Conservation (phyloP, 2,888 invertebrate genomes). For the Glyphotaelius pellucidus region DNA sequence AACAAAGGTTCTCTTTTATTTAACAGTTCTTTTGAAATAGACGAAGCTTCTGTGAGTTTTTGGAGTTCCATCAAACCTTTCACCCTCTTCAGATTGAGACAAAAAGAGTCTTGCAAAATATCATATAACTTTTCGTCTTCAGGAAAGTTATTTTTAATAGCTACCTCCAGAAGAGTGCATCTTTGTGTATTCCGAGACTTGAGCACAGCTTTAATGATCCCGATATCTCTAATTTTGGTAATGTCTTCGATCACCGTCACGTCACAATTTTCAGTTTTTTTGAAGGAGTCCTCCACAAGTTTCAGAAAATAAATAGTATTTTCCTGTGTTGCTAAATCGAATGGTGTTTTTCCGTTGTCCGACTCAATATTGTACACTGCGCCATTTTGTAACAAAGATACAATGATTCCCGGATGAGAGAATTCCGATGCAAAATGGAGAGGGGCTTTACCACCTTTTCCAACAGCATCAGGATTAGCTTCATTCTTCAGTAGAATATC, state of each 20-base stretch:
- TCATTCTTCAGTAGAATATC: slow-evolving; percentile 31
- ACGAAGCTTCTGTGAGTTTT: not conserved
- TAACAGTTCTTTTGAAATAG: not conserved
- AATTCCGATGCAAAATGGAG: slow-evolving; percentile 20
- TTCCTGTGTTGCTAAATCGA: not conserved
- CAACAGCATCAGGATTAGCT: slow-evolving; percentile 20
- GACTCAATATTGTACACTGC: slow-evolving; percentile 16
- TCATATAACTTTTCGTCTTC: not conserved
- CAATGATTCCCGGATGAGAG: not conserved
- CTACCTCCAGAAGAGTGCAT: not conserved
- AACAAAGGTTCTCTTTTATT: slow-evolving; percentile 10
- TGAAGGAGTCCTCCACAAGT: not conserved
- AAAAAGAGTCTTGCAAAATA: not conserved
- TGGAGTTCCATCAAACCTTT: not conserved
- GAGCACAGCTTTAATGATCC: not conserved
- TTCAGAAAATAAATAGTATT: slow-evolving; percentile 30
- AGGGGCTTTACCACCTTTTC: not conserved
- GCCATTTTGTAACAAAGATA: not conserved
- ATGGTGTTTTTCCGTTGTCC: not conserved
- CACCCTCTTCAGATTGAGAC: not conserved
- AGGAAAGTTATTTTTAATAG: slow-evolving; percentile 15
- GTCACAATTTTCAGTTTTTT: not conserved
- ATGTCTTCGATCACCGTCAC: not conserved
- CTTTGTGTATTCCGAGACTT: not conserved
- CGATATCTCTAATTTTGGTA: not conserved